phyloP scores from a whole-genome alignment of 2,113 vertebrate genomes.

The Saccopteryx bilineata region DNA sequence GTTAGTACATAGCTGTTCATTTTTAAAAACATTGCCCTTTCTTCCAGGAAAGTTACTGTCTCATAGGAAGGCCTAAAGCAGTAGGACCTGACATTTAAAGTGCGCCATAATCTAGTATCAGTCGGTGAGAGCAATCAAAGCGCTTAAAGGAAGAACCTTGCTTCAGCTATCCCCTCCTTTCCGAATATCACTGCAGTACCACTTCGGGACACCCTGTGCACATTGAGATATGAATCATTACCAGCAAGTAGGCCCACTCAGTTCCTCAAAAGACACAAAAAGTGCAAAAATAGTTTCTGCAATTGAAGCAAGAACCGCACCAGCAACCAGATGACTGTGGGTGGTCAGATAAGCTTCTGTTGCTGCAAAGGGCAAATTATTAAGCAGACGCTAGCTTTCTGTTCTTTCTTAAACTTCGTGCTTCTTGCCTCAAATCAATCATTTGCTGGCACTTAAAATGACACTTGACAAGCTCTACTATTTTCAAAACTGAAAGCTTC shows the following conservation, averaged over 20 bases:
- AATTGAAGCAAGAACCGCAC: slow-evolving; percentile 92
- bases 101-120: background rate
- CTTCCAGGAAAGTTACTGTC: background rate
- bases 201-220: slow-evolving; percentile 85
- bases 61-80: slow-evolving; percentile 10
- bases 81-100: background rate
- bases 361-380: slow-evolving; percentile 91
- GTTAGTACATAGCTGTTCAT: background rate
- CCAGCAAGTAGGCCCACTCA: slow-evolving; percentile 91
- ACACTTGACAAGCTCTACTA: slow-evolving; percentile 84
- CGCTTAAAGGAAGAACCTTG: slow-evolving; percentile 56
- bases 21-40: background rate
- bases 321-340: slow-evolving; percentile 93
- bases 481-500: slow-evolving; percentile 83
- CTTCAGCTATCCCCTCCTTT: slow-evolving; percentile 63
- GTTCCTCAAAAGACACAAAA: slow-evolving; percentile 98
- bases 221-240: slow-evolving; percentile 92
- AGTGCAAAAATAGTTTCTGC: slow-evolving; percentile 93
- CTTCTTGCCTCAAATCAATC: slow-evolving; percentile 83
- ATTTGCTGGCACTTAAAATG: slow-evolving; percentile 83
- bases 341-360: slow-evolving; percentile 90
- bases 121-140: slow-evolving; percentile 24
- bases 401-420: slow-evolving; percentile 86
- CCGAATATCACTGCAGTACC: slow-evolving; percentile 23
- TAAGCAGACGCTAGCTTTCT: slow-evolving; percentile 88